phyloP scores from a whole-genome alignment of 2,797 vertebrate genomes.

The Neostethus bicornis region DNA sequence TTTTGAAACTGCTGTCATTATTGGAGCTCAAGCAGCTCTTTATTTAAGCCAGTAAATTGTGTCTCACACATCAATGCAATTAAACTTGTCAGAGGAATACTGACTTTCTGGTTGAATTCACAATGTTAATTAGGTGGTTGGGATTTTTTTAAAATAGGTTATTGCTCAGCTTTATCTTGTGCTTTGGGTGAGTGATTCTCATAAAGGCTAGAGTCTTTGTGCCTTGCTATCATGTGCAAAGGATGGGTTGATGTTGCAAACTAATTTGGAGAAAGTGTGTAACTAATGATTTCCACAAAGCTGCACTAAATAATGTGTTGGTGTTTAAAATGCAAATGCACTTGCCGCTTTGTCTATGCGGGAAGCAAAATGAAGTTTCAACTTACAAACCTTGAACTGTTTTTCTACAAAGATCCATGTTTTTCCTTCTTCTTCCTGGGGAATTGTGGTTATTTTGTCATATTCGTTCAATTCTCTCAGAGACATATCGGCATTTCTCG shows the following conservation, averaged over 20 bases:
- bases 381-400: conserved; percentile 46
- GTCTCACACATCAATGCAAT: conserved; percentile 71
- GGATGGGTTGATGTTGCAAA: conserved; percentile 72
- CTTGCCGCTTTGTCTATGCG: conserved; percentile 75
- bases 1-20: conserved; percentile 67
- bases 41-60: conserved; percentile 77
- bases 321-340: conserved; percentile 82
- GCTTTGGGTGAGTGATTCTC: conserved; percentile 80
- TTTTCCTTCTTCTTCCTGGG: conserved; percentile 8
- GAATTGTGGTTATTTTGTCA: conserved; percentile 6
- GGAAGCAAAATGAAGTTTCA: conserved; percentile 57
- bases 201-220: conserved; percentile 74
- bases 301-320: conserved; percentile 68
- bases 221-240: conserved; percentile 70
- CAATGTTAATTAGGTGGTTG: conserved; percentile 81
- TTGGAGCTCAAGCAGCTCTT: conserved; percentile 72
- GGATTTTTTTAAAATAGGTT: conserved; percentile 77
- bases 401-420: conserved; percentile 41
- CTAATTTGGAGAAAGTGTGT: conserved; percentile 78
- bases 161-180: conserved; percentile 72
- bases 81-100: conserved; percentile 75
- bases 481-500: conserved; percentile 1
- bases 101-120: conserved; percentile 83
- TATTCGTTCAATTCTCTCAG: conserved; percentile 2
- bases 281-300: conserved; percentile 81